These are phyloP conservation scores for Pyrocoelia pectoralis DNA, from an alignment of 2,888 invertebrate species.

Conservation along the genomic window DNA sequence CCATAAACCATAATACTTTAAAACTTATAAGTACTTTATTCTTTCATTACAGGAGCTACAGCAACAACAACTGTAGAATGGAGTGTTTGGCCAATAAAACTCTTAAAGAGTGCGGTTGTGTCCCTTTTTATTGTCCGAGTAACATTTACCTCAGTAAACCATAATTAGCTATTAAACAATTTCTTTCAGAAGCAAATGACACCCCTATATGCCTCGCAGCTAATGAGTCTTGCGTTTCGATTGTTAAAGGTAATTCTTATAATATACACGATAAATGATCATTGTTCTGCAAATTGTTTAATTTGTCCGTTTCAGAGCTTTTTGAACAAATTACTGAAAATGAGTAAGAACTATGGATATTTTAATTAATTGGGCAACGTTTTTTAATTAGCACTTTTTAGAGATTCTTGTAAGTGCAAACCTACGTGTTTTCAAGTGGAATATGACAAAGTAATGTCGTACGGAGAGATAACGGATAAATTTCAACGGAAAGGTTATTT, in stretches of 20 bases:
- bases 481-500: background rate
- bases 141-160: background rate
- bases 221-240: background rate
- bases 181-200: slow-evolving; percentile 3
- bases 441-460: slow-evolving; percentile 68
- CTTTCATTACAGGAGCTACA: slow-evolving; percentile 67
- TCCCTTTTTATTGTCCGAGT: slow-evolving; percentile 72
- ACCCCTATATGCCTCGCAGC: background rate
- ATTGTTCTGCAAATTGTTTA: no score
- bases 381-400: slow-evolving; percentile 22
- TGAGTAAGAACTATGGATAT: background rate
- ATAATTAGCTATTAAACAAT: no score
- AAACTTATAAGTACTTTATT: no score
- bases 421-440: slow-evolving; percentile 78
- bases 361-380: background rate
- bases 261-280: no score
- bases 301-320: no score
- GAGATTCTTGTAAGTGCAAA: slow-evolving; percentile 62
- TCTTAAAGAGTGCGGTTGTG: slow-evolving; percentile 68
- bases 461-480: slow-evolving; percentile 48
- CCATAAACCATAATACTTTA: no score
- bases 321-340: background rate
- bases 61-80: slow-evolving; percentile 76
- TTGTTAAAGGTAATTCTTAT: background rate
- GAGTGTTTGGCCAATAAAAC: slow-evolving; percentile 78